phyloP scores from a whole-genome alignment of 2,888 invertebrate species.

The Rhaphigaster nebulosa region DNA sequence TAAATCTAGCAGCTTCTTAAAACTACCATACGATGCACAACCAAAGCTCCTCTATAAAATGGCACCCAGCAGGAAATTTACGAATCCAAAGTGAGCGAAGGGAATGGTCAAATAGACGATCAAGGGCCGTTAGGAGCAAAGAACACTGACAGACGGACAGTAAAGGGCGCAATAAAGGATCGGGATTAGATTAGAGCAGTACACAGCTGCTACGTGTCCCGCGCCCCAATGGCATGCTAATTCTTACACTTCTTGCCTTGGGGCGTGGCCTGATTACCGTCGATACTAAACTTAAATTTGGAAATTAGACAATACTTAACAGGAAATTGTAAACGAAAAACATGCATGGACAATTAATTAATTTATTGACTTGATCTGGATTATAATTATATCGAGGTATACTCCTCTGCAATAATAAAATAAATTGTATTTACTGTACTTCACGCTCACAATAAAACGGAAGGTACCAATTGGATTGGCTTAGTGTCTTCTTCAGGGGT shows the following conservation, averaged over 20 bases:
- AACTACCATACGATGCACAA: not conserved
- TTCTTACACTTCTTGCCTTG: not conserved
- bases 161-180: slow-evolving; percentile 32
- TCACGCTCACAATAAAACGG: no score
- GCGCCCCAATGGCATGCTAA: slow-evolving; percentile 4
- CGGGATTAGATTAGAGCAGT: slow-evolving; percentile 35
- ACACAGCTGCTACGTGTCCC: slow-evolving; percentile 14
- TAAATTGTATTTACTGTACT: no score
- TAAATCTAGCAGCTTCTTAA: not conserved
- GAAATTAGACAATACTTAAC: not conserved
- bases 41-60: not conserved
- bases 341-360: no score
- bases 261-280: not conserved
- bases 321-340: not conserved
- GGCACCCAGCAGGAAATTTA: not conserved
- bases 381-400: no score
- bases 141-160: slow-evolving; percentile 29
- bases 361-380: no score
- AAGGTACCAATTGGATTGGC: no score
- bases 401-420: no score
- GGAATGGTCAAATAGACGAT: slow-evolving; percentile 4
- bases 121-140: slow-evolving; percentile 19
- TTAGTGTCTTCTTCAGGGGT: no score
- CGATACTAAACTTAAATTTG: not conserved
- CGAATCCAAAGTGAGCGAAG: not conserved